Evolutionary conservation across 1,140 invertebrate species (phyloP).

Genomic region (Drosophila tsacasi): DNA sequence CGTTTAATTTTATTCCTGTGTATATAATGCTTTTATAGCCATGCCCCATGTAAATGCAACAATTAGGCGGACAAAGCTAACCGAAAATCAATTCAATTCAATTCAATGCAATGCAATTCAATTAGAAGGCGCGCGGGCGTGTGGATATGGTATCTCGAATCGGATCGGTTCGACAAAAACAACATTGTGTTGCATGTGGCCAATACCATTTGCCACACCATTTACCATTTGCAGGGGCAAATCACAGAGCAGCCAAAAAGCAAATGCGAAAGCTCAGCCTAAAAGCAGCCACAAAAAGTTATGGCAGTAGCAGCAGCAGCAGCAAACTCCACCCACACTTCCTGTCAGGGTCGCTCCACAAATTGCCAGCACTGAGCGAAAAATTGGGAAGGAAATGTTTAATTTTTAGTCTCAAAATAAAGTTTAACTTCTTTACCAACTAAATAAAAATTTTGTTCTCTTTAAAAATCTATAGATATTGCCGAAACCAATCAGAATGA

Average conservation of each 20-base stretch:
- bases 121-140: conserved; percentile 51
- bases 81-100: conserved; percentile 73
- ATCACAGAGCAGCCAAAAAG: conserved; percentile 46
- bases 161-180: conserved; percentile 10
- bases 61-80: conserved; percentile 52
- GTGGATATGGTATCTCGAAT: not conserved
- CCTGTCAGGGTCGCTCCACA: conserved; percentile 6
- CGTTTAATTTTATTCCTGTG: conserved; percentile 28
- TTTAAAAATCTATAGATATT: too few relatives aligned
- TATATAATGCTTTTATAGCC: conserved; percentile 31
- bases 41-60: conserved; percentile 26
- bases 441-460: not conserved
- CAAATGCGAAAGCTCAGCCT: conserved; percentile 51
- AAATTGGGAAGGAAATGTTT: not conserved
- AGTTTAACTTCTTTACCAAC: not conserved
- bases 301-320: conserved; percentile 25
- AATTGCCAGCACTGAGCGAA: not conserved
- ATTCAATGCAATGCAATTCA: conserved; percentile 61
- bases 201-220: conserved; percentile 41
- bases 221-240: conserved; percentile 14
- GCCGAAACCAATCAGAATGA: too few relatives aligned
- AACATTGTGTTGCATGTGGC: conserved; percentile 64
- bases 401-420: not conserved
- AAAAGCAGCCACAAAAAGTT: conserved; percentile 61
- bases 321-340: conserved; percentile 11